phyloP scores from a whole-genome alignment of 2,888 invertebrate species.

The Saturnia pavonia region DNA sequence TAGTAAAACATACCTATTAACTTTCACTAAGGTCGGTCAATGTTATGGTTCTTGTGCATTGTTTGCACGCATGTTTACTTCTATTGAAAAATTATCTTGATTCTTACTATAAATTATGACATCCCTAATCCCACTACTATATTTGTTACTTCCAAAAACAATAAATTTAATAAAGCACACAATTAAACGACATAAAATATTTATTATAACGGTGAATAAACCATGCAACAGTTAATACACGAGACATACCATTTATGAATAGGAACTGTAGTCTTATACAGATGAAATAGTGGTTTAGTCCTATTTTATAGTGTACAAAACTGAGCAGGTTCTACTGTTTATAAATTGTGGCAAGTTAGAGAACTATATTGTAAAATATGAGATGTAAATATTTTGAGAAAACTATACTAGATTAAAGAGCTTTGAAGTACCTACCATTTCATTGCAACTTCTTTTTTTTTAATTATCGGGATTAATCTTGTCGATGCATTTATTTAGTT shows the following conservation, averaged over 20 bases:
- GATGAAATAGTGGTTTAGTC: constrained; percentile 16
- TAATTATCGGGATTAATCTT: no score
- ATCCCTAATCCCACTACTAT: not conserved
- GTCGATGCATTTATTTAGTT: no score
- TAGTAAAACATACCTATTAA: not conserved
- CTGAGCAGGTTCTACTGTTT: not conserved
- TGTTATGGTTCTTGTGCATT: not conserved
- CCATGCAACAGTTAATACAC: constrained; percentile 19
- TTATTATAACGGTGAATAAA: constrained; percentile 9
- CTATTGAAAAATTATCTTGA: not conserved
- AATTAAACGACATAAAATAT: constrained; percentile 16
- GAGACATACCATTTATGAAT: constrained; percentile 20
- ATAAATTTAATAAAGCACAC: constrained; percentile 4
- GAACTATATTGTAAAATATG: no score
- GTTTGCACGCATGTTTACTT: not conserved
- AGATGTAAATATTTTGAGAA: not conserved
- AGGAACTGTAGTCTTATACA: constrained; percentile 10
- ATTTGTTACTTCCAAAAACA: not conserved
- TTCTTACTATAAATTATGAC: not conserved
- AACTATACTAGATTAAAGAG: not conserved
- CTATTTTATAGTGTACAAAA: constrained; percentile 6
- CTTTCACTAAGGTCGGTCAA: not conserved
- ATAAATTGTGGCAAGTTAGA: not conserved
- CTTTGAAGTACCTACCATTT: no score
- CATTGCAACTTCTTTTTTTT: no score